Evolutionary conservation across 2,797 vertebrate species (phyloP).

Genomic region (Zalophus californianus): DNA sequence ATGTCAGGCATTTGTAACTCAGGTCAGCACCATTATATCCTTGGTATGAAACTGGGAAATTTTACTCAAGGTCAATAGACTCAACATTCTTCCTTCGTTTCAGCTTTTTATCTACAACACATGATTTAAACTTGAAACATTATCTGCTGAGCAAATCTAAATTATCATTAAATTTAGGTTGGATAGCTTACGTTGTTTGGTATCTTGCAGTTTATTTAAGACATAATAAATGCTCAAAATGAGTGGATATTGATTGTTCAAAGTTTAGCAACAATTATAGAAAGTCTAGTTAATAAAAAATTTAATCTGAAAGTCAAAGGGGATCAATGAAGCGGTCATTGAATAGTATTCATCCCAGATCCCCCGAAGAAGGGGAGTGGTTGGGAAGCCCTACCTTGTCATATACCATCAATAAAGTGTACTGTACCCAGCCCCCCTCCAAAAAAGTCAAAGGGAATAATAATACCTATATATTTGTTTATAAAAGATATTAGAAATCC

Average conservation of each 20-base stretch:
- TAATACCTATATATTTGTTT: background rate
- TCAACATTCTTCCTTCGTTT: conserved; percentile 59
- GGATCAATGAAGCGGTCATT: background rate
- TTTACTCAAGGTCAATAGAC: conserved; percentile 59
- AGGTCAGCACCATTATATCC: conserved; percentile 60
- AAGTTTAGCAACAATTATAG: background rate
- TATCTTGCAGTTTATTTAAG: background rate
- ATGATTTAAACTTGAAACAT: conserved; percentile 53
- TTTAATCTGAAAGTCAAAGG: background rate
- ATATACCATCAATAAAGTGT: background rate
- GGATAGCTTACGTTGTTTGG: background rate
- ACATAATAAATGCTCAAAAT: conserved; percentile 27
- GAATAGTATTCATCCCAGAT: background rate
- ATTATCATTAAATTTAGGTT: conserved; percentile 34
- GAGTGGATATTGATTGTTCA: background rate
- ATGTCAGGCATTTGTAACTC: conserved; percentile 65
- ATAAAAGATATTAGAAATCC: background rate
- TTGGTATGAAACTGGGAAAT: conserved; percentile 65
- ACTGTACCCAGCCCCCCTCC: background rate
- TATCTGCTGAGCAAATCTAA: conserved; percentile 37
- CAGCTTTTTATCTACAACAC: conserved; percentile 5
- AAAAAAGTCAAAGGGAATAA: background rate
- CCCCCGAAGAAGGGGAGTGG: background rate
- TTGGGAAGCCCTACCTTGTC: background rate
- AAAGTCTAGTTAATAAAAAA: conserved; percentile 46